Conservation (phyloP, 2,888 invertebrate genomes). For the Mystacides longicornis region DNA sequence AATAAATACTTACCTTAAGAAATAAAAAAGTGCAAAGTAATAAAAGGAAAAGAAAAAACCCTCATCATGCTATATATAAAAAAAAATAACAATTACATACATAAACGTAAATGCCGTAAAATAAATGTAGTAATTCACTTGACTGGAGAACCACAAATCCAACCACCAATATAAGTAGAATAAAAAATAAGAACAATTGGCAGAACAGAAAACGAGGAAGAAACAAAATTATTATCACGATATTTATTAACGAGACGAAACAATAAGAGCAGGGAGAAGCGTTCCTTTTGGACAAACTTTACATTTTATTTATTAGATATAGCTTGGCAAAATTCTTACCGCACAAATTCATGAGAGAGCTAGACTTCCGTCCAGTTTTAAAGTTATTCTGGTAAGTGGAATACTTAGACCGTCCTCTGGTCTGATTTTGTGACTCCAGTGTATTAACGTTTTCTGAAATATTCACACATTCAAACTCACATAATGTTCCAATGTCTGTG, state of each 20-base stretch:
- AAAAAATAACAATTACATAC: no score
- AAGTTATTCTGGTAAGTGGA: slow-evolving; percentile 78
- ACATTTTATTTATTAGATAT: not conserved
- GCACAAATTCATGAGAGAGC: slow-evolving; percentile 93
- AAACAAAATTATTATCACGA: slow-evolving; percentile 15
- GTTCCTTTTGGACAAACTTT: slow-evolving; percentile 25
- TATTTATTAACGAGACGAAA: no score
- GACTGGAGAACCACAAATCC: slow-evolving; percentile 21
- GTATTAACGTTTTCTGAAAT: slow-evolving; percentile 75
- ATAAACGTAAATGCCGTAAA: no score
- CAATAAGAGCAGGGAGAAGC: slow-evolving; percentile 25
- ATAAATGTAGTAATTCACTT: no score
- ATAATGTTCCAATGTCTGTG: slow-evolving; percentile 1
- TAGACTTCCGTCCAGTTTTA: slow-evolving; percentile 83
- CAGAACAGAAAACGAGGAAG: slow-evolving; percentile 21
- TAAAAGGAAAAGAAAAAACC: no score
- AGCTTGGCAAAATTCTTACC: slow-evolving; percentile 63
- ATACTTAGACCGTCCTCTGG: slow-evolving; percentile 78
- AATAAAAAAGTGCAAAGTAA: no score
- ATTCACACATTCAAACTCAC: slow-evolving; percentile 26
- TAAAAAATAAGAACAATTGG: slow-evolving; percentile 19
- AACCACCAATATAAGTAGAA: slow-evolving; percentile 23
- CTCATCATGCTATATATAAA: no score
- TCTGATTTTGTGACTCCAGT: slow-evolving; percentile 63
- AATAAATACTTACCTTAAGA: no score